phyloP scores from a whole-genome alignment of 2,113 vertebrate genomes.

The Saguinus midas region DNA sequence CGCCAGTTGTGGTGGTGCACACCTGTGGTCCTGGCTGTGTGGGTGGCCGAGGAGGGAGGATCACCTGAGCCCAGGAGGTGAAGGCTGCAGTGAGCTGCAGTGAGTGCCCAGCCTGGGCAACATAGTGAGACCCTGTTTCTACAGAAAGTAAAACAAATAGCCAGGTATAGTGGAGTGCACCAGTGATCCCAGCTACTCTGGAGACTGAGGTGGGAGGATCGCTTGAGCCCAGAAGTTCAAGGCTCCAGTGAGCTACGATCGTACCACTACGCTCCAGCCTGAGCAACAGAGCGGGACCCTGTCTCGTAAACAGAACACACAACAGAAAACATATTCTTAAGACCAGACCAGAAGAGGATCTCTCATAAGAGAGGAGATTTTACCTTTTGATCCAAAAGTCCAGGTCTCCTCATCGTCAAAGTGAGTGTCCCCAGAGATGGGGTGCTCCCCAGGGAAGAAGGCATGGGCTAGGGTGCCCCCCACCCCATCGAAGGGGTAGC shows the following conservation, averaged over 20 bases:
- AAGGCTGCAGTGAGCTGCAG: background rate
- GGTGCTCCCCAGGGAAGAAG: slow-evolving; percentile 88
- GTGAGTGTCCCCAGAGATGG: slow-evolving; percentile 90
- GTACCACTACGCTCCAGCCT: background rate
- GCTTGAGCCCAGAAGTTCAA: background rate
- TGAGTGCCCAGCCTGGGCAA: background rate
- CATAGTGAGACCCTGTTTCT: background rate
- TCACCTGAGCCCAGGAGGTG: background rate
- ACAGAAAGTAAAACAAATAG: background rate
- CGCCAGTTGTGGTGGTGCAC: background rate
- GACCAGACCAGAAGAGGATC: background rate
- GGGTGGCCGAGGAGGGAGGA: background rate
- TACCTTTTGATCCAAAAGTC: slow-evolving; percentile 82
- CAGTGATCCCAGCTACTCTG: background rate
- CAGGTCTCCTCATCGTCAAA: slow-evolving; percentile 92
- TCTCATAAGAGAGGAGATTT: background rate
- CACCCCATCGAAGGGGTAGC: slow-evolving; percentile 92
- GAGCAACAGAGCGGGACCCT: background rate
- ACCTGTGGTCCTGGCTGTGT: background rate
- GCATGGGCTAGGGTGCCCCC: slow-evolving; percentile 94
- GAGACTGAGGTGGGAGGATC: background rate
- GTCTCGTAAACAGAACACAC: background rate
- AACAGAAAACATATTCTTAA: background rate
- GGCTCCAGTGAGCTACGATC: no score
- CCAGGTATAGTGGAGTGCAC: background rate